phyloP scores from a whole-genome alignment of 2,888 invertebrate genomes.

The Smittia sp. region DNA sequence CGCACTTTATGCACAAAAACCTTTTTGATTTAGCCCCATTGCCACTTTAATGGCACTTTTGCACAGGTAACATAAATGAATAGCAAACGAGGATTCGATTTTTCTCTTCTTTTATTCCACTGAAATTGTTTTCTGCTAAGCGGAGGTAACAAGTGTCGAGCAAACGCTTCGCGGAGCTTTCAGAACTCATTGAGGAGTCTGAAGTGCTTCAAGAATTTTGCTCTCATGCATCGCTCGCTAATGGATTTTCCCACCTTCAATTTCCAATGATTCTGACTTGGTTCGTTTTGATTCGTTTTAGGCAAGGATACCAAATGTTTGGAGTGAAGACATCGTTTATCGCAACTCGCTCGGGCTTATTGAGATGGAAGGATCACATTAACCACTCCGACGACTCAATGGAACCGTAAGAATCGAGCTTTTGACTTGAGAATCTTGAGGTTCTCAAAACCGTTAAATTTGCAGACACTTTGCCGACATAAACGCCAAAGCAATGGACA shows the following conservation, averaged over 20 bases:
- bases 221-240: background rate
- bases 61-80: conserved; percentile 76
- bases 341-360: conserved; percentile 83
- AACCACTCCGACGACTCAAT: conserved; percentile 58
- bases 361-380: conserved; percentile 80
- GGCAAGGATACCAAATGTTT: conserved; percentile 85
- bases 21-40: conserved; percentile 73
- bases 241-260: no score
- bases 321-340: conserved; percentile 81
- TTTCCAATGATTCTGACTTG: no score
- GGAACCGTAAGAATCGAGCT: conserved; percentile 63
- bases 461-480: conserved; percentile 76
- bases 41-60: conserved; percentile 93
- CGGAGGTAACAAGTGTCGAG: conserved; percentile 21
- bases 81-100: conserved; percentile 39
- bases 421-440: background rate
- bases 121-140: background rate
- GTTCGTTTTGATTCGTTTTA: conserved; percentile 47
- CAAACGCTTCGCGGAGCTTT: background rate
- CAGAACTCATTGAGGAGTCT: background rate
- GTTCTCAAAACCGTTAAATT: background rate
- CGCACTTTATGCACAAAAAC: conserved; percentile 42
- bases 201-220: no score
- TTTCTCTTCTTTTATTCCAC: conserved; percentile 30
- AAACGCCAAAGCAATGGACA: conserved; percentile 78